Base-by-base conservation (phyloP, 1,140 invertebrate species). In the Littorina saxatilis region DNA sequence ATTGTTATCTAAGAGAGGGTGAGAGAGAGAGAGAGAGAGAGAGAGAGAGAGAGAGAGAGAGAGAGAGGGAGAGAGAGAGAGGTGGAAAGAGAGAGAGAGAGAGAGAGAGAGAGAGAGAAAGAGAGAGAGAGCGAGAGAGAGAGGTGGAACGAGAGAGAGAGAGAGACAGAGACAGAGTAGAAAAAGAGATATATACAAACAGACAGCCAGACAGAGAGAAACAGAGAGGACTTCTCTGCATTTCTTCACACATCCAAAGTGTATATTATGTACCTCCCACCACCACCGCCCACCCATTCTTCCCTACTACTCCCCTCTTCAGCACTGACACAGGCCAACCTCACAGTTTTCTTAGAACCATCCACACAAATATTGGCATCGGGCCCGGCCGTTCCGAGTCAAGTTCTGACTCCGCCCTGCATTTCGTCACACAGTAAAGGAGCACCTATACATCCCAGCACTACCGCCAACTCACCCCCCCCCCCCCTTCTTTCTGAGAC, bases 281-380 rank as follows among this genome's bases (percentile, higher is more conserved):
- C n/a, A n/a, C n/a, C n/a, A n/a, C n/a, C n/a, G n/a, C n/a, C n/a
- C n/a, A n/a, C n/a, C n/a, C n/a, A n/a, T n/a, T n/a, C n/a, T n/a
- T n/a, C n/a, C n/a, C n/a, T n/a, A n/a, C n/a, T n/a, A n/a, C n/a
- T n/a, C n/a, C n/a, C n/a, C n/a, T n/a, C n/a, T n/a, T n/a, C n/a
- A n/a, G n/a, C n/a, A n/a, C n/a, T n/a, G n/a, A n/a, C n/a, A n/a
- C n/a, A n/a, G n/a, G n/a, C n/a, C n/a, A 20, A 35, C 20, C 95
- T 95, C 93, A 97, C 96, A 94, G 94, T 94, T 97, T 97, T 73
- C 95, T 91, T 47, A 97, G 93, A 85, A 97, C 96, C 94, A 96
- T 96, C 85, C 96, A 93, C 87, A 97, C 94, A 72, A 95, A n/a
- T n/a, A n/a, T n/a, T 94, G 37, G 96, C 96, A 90, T 97, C 96